Percentiles rank a stretch among this genome's conserved stretches.
These are phyloP conservation scores for Rhagium mordax DNA, from an alignment of 2,888 invertebrate species.

Conservation along the genomic window DNA sequence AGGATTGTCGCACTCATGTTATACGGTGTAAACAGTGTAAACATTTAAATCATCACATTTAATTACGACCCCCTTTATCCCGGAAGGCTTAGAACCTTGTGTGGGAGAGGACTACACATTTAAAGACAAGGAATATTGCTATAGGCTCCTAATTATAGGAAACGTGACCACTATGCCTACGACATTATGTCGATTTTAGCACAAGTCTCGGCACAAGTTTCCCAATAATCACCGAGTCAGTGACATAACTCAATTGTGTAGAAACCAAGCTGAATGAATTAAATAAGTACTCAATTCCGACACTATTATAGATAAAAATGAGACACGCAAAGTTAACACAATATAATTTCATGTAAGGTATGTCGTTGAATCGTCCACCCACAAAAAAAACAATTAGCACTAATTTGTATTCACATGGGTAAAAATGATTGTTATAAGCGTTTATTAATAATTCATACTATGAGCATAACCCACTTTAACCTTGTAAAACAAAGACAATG, in stretches of 20 bases:
- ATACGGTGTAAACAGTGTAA: too few species aligned
- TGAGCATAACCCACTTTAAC: constrained; percentile 43
- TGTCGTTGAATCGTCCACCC: constrained; percentile 31
- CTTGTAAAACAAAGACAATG: constrained; percentile 46
- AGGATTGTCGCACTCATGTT: too few species aligned
- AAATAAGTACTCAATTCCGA: not conserved
- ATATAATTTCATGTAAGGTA: constrained; percentile 3
- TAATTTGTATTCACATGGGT: constrained; percentile 41
- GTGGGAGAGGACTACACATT: too few species aligned
- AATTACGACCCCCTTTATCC: too few species aligned
- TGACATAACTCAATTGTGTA: not conserved
- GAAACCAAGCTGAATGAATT: not conserved
- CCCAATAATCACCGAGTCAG: not conserved
- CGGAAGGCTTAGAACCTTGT: too few species aligned
- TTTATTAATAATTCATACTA: constrained; percentile 45
- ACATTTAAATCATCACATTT: too few species aligned
- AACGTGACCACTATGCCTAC: not conserved
- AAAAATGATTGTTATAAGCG: constrained; percentile 28
- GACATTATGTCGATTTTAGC: too few species aligned
- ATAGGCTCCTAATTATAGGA: too few species aligned
- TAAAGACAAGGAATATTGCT: too few species aligned
- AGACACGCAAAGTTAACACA: constrained; percentile 22
- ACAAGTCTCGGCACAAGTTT: too few species aligned
- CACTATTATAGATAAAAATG: not conserved
- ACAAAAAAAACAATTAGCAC: constrained; percentile 37